Evolutionary conservation across 2,113 vertebrate species (phyloP).

Genomic region (Riparia riparia): DNA sequence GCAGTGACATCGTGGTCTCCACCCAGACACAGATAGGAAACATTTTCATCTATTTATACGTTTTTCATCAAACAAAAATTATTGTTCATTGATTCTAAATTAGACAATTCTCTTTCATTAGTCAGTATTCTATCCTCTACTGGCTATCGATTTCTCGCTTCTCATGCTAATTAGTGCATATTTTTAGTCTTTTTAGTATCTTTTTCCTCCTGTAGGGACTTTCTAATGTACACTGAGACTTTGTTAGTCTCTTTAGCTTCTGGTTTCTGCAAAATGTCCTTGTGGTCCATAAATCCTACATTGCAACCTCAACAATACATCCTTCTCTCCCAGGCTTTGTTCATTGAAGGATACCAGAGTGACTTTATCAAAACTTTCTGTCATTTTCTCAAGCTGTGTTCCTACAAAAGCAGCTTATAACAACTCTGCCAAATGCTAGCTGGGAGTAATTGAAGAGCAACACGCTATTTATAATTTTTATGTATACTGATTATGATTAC

Average conservation of each 20-base stretch:
- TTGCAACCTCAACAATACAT: neutral
- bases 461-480: neutral
- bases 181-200: neutral
- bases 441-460: neutral
- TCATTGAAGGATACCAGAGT: neutral
- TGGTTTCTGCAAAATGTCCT: neutral
- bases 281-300: neutral
- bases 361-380: neutral
- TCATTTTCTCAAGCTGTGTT: neutral
- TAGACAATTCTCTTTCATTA: neutral
- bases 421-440: neutral
- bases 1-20: neutral
- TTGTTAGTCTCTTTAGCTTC: neutral
- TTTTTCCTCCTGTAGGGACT: neutral
- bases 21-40: neutral
- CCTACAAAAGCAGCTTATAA: neutral
- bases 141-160: constrained; percentile 3
- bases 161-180: neutral
- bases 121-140: neutral
- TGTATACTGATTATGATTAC: neutral
- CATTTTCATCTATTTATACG: neutral
- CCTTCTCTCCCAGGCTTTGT: neutral
- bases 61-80: neutral
- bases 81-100: neutral
- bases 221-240: neutral